Percentiles rank a stretch among this genome's conserved stretches.
These are phyloP conservation scores for Drosophila formosana DNA, from an alignment of 2,888 invertebrate genomes.

Conservation along the genomic window DNA sequence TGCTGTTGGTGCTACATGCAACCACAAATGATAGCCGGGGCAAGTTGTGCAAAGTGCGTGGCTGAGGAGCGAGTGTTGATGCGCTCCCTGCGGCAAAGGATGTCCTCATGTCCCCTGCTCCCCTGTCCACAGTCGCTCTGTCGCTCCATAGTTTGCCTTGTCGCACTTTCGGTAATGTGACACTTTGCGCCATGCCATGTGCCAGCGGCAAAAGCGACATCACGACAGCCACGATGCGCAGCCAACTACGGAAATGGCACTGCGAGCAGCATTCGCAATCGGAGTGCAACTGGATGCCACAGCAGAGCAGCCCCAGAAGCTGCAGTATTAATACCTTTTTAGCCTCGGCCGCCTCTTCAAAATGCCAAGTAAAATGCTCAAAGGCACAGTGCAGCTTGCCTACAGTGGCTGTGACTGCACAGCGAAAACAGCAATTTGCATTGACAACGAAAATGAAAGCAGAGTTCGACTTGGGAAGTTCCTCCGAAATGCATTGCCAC, in stretches of 20 bases:
- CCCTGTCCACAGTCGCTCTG: not conserved
- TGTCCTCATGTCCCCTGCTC: not conserved
- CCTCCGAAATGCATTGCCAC: no score
- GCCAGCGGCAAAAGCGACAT: slow-evolving; percentile 41
- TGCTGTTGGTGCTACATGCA: slow-evolving; percentile 44
- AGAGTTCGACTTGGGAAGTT: no score
- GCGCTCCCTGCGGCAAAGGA: slow-evolving; percentile 18
- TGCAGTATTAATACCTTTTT: slow-evolving; percentile 23
- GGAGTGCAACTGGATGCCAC: not conserved
- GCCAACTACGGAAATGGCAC: slow-evolving; percentile 1
- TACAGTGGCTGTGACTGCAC: slow-evolving; percentile 3
- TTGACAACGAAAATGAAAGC: not conserved
- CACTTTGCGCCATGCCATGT: slow-evolving; percentile 61
- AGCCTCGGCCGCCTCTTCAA: slow-evolving; percentile 9
- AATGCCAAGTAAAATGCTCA: not conserved
- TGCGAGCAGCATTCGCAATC: not conserved
- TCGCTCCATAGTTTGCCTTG: slow-evolving; percentile 11
- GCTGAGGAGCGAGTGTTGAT: slow-evolving; percentile 28
- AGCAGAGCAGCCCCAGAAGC: not conserved
- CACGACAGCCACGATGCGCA: not conserved
- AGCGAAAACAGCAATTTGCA: not conserved
- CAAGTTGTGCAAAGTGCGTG: slow-evolving; percentile 47
- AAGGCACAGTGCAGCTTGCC: slow-evolving; percentile 6
- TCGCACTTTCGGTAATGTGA: slow-evolving; percentile 63
- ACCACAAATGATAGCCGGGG: slow-evolving; percentile 62